Conservation (phyloP, 1,140 invertebrate species). For the Trachelipus rathkii region DNA sequence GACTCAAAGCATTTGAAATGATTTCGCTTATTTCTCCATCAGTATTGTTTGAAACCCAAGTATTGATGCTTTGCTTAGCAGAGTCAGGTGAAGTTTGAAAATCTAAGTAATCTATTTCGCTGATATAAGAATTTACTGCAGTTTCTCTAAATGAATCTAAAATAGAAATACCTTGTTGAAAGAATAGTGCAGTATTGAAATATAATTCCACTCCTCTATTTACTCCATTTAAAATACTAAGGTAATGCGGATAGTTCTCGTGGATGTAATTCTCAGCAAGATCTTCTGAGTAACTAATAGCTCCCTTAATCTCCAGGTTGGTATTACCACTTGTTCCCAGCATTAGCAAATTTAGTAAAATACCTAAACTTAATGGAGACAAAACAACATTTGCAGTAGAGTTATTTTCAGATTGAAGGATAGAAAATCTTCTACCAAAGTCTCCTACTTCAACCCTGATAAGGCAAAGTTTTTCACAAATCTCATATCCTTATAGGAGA, state of each 20-base stretch:
- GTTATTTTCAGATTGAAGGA: too few relatives aligned
- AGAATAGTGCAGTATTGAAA: slow-evolving; percentile 34
- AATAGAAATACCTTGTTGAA: slow-evolving; percentile 22
- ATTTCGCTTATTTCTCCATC: slow-evolving; percentile 65
- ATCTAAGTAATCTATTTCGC: slow-evolving; percentile 61
- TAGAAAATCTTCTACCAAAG: too few relatives aligned
- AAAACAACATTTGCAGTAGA: too few relatives aligned
- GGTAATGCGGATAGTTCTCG: slow-evolving; percentile 15
- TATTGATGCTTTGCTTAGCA: slow-evolving; percentile 61
- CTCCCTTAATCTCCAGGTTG: slow-evolving; percentile 31
- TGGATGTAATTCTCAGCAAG: slow-evolving; percentile 28
- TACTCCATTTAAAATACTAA: background rate
- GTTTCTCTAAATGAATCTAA: slow-evolving; percentile 20
- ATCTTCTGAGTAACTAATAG: slow-evolving; percentile 36
- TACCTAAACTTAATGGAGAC: too few relatives aligned
- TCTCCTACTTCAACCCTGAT: too few relatives aligned
- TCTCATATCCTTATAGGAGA: too few relatives aligned
- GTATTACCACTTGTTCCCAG: too few relatives aligned
- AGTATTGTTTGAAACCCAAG: slow-evolving; percentile 67
- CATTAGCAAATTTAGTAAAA: too few relatives aligned
- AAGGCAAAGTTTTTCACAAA: too few relatives aligned
- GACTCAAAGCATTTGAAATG: slow-evolving; percentile 46
- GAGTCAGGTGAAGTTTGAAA: slow-evolving; percentile 55
- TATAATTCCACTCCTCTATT: slow-evolving; percentile 24
- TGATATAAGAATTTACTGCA: slow-evolving; percentile 56